Percentiles rank a stretch among this genome's conserved stretches.
These are phyloP conservation scores for Amia ocellicauda DNA, from an alignment of 2,113 vertebrate genomes.

Conservation along the genomic window DNA sequence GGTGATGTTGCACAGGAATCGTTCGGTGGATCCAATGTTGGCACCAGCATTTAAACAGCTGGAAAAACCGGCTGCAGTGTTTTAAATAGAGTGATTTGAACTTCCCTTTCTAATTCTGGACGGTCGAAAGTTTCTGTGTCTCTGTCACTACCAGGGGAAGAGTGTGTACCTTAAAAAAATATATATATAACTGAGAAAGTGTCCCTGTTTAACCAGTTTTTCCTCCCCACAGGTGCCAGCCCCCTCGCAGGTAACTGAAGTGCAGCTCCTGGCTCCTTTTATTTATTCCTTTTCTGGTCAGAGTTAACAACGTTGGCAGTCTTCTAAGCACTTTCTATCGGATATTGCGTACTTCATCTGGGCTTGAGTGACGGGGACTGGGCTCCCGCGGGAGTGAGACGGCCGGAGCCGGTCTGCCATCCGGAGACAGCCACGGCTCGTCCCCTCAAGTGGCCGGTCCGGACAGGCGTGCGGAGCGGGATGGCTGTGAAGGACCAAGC, in stretches of 20 bases:
- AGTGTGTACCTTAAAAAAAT: too few species aligned
- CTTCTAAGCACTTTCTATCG: conserved; percentile 41
- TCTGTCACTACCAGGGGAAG: too few species aligned
- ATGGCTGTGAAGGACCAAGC: conserved; percentile 60
- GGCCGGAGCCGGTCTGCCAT: conserved; percentile 40
- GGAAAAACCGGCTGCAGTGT: too few species aligned
- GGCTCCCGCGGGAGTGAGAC: conserved; percentile 27
- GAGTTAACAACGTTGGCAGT: conserved; percentile 43
- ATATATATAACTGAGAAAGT: too few species aligned
- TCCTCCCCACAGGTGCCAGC: conserved; percentile 60
- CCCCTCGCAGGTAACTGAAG: conserved; percentile 66
- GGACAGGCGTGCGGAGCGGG: conserved; percentile 49
- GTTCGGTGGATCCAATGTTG: too few species aligned
- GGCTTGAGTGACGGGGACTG: conserved; percentile 41
- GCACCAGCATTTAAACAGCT: too few species aligned
- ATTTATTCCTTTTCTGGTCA: conserved; percentile 45
- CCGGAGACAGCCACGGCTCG: conserved; percentile 43
- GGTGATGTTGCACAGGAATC: too few species aligned
- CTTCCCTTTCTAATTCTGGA: too few species aligned
- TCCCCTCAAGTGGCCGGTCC: conserved; percentile 43
- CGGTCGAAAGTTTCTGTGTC: too few species aligned
- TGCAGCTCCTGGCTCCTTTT: conserved; percentile 33
- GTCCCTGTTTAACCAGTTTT: too few species aligned
- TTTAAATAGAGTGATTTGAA: too few species aligned
- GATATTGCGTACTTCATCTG: conserved; percentile 37